Base-by-base conservation (phyloP, 2,888 invertebrate species). In the Megastigmus dorsalis region DNA sequence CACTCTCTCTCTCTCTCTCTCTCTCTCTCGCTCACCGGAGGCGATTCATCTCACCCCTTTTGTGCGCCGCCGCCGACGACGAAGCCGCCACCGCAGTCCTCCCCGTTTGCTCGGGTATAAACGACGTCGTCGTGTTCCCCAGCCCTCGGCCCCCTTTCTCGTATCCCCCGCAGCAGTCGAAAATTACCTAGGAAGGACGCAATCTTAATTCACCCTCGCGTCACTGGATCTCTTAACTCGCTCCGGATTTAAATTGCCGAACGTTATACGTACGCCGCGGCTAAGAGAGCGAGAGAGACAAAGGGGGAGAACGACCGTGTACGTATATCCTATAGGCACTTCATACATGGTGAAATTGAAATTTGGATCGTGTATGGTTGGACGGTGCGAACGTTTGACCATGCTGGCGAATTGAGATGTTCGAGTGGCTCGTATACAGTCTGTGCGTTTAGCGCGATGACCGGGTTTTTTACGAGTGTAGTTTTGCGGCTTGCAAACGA, bases 1-100 rank as follows among this genome's bases (percentile, higher is more conserved):
- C 67, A 71, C 81, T 80, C 84, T 83, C 36, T 48, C 52, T 65
- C 18, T 43, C 38, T 28, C 33, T 57, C 33, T 9, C n/a, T 38
- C 45, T 18, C 60, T 60, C 45, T 10, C 65, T 15, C n/a, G 10
- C 38, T 10, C 57, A n/a, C 70, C 67, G 84, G 85, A 84, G 83
- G 83, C 84, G 83, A 87, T 87, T 80, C 78, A 79, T 81, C 77
- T 78, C 76, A 74, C 75, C 79, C 79, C 78, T 78, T 78, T 78
- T 80, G 67, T 74, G 50, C 65, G 69, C 62, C 66, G 74, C 59
- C 72, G 71, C 2, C 20, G 38, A 30, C 45, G 52, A 33, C 59
- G 20, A 10, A 45, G 50, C 66, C 41, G 38, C 28, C 50, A 26
- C 36, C 54, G 62, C 43, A 54, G 43, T 10, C 57, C 18, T 13